Base-by-base conservation (phyloP, 2,113 vertebrate species). In the Caracal caracal region DNA sequence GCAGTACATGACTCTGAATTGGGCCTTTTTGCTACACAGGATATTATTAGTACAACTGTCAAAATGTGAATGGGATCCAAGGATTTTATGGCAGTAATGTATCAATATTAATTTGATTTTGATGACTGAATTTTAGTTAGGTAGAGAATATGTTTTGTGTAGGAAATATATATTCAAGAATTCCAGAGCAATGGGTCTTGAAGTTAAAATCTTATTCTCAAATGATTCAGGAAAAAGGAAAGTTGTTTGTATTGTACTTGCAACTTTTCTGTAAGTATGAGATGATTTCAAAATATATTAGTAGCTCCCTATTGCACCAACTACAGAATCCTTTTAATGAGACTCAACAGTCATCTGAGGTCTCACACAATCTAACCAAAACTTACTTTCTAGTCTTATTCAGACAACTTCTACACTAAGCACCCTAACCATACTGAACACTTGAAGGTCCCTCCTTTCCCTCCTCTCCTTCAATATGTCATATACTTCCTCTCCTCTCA, bases 171-270 rank as follows among this genome's bases (percentile, higher is more conserved):
- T 49, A 59, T 2, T 95, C 26, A 91, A 37, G 9, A 80, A 83
- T 93, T 61, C 49, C 47, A 83, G 10, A 20, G 22, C 37, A 43
- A 51, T 43, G 22, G 51, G 17, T 49, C 63, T 76, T 70, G 4
- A 93, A 61, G 13, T 71, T 82, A 24, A 37, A 89, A 59, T 56
- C 16, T 28, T 59, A 75, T 71, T 93, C 19, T 75, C 40, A 82
- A 93, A 93, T 70, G 94, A 75, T 85, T 97, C 49, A 61, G 13
- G 66, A 28, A 53, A 79, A 91, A 86, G 66, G 43, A 40, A 78
- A 83, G 20, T n/a, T 85, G 12, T 81, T 87, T 68, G 33, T 56
- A 70, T 43, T 70, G 6, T 51, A 83, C 43, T 65, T 56, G 17
- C 15, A 86, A 73, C 3, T 85, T 86, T 75, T 71, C 88, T 94